Evolutionary conservation across 2,888 invertebrate species (phyloP).

Genomic region (Seladonia tumulorum): DNA sequence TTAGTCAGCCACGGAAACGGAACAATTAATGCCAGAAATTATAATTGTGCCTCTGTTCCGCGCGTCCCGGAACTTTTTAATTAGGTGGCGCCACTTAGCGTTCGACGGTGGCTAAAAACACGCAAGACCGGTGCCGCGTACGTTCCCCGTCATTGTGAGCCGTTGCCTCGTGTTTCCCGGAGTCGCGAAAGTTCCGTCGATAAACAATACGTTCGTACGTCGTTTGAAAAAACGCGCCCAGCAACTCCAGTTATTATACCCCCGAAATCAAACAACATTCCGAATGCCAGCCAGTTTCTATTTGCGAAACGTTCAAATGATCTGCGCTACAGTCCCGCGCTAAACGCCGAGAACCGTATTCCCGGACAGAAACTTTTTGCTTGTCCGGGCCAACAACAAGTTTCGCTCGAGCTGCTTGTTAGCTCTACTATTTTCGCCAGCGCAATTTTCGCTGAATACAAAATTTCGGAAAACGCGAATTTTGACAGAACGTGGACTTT

Average conservation of each 20-base stretch:
- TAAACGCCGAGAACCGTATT: too few relatives aligned
- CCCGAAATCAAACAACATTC: not conserved
- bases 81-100: constrained; percentile 51
- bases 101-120: constrained; percentile 33
- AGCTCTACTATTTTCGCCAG: not conserved
- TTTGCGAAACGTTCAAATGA: not conserved
- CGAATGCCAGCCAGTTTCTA: not conserved
- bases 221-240: not conserved
- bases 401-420: not conserved
- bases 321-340: not conserved
- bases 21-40: constrained; percentile 57
- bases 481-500: too few relatives aligned
- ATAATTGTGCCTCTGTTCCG: constrained; percentile 41
- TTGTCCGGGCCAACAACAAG: not conserved
- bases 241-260: not conserved
- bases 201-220: not conserved
- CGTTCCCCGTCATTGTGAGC: not conserved
- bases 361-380: not conserved
- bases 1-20: constrained; percentile 36
- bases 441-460: too few relatives aligned
- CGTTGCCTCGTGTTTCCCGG: not conserved
- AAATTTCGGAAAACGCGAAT: too few relatives aligned
- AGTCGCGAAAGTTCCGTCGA: not conserved
- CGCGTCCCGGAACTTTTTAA: constrained; percentile 52
- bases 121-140: not conserved